Evolutionary conservation across 2,888 invertebrate species (phyloP).

Genomic region (Xestia rhomboidea): DNA sequence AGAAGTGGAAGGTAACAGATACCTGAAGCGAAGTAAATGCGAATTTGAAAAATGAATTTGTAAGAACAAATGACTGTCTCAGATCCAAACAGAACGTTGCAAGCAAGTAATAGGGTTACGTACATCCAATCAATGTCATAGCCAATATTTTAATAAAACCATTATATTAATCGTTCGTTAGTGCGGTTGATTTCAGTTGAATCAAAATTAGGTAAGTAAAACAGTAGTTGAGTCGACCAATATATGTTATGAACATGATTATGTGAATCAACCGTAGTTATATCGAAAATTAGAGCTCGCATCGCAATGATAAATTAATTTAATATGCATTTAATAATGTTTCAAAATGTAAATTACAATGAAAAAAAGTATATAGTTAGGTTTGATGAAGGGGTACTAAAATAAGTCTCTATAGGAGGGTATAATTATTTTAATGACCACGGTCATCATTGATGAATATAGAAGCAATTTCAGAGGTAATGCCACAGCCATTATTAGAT

Average conservation of each 20-base stretch:
- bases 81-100: not conserved
- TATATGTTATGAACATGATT: too few species aligned
- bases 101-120: too few species aligned
- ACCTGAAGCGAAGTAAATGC: not conserved
- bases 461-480: not conserved
- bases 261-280: too few species aligned
- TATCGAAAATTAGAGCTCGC: too few species aligned
- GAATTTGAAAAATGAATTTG: not conserved
- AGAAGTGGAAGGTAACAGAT: not conserved
- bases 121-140: too few species aligned
- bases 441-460: not conserved
- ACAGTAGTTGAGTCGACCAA: too few species aligned
- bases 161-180: too few species aligned
- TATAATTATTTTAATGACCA: constrained; percentile 1
- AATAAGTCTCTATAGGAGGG: not conserved
- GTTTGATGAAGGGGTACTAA: not conserved
- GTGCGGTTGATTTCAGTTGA: too few species aligned
- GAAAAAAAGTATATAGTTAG: not conserved
- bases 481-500: not conserved
- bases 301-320: too few species aligned
- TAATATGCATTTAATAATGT: not conserved
- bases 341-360: not conserved
- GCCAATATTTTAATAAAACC: too few species aligned
- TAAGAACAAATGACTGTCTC: not conserved
- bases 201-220: too few species aligned